phyloP scores from a whole-genome alignment of 2,797 vertebrate genomes.

The Thripadectes ignobilis region DNA sequence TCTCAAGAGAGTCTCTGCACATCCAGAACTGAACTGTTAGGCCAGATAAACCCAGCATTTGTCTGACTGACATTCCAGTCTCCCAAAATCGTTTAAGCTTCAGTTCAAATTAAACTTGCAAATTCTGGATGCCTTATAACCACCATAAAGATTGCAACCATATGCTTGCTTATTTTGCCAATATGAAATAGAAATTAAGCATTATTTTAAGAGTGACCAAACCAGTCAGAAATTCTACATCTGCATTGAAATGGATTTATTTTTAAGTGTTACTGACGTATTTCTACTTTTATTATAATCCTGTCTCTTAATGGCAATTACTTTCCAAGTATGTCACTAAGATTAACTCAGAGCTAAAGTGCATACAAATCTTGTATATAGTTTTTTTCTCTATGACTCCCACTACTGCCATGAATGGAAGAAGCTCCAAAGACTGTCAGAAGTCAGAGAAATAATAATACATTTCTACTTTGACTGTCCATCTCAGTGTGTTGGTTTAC shows the following conservation, averaged over 20 bases:
- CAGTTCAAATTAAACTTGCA: constrained; percentile 37
- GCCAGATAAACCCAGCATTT: not conserved
- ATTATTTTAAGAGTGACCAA: constrained; percentile 32
- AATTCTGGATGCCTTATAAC: constrained; percentile 31
- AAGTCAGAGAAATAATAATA: not conserved
- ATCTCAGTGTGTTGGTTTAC: not conserved
- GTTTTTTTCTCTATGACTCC: not conserved
- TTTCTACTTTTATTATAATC: constrained; percentile 48
- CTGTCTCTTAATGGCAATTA: constrained; percentile 14
- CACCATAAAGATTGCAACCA: constrained; percentile 48
- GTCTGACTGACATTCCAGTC: constrained; percentile 8
- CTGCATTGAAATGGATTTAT: not conserved
- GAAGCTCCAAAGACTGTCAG: not conserved
- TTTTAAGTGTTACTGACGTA: constrained; percentile 39
- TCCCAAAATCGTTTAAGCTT: constrained; percentile 25
- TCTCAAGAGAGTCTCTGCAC: not conserved
- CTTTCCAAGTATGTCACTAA: constrained; percentile 2
- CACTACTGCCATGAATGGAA: not conserved
- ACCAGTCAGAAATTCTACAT: constrained; percentile 21
- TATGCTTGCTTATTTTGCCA: constrained; percentile 57
- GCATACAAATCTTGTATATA: not conserved
- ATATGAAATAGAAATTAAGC: constrained; percentile 26
- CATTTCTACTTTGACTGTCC: not conserved
- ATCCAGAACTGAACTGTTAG: not conserved
- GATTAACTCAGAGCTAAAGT: not conserved